A percentile compares a stretch with the other conserved stretches of the same genome.
Conservation (phyloP, 1,140 invertebrate genomes). For the Lerema accius region DNA sequence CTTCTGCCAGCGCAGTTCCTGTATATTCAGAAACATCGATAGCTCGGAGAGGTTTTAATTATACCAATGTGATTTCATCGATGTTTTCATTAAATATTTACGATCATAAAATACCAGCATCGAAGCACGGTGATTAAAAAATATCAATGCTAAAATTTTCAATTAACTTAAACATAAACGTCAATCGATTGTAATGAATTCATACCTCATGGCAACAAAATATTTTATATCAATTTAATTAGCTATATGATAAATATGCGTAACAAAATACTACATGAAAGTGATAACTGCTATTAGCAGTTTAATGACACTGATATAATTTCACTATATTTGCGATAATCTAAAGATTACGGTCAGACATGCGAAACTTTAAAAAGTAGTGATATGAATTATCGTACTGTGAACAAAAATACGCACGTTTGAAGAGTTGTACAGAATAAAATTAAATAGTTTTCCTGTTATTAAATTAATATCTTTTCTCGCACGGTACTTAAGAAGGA, state of each 20-base stretch:
- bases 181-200: not conserved
- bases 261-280: too few relatives aligned
- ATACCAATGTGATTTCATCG: constrained; percentile 3
- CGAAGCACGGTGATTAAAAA: not conserved
- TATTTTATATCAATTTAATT: not conserved
- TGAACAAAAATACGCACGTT: too few relatives aligned
- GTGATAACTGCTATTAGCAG: too few relatives aligned
- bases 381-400: too few relatives aligned
- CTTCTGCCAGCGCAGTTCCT: constrained; percentile 11
- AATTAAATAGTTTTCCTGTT: too few relatives aligned
- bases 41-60: constrained; percentile 1
- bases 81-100: not conserved
- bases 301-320: too few relatives aligned
- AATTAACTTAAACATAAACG: not conserved
- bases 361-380: too few relatives aligned
- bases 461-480: too few relatives aligned
- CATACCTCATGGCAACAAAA: not conserved
- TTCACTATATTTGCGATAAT: too few relatives aligned
- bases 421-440: too few relatives aligned
- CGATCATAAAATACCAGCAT: not conserved
- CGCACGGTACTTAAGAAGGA: too few relatives aligned
- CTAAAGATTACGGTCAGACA: too few relatives aligned
- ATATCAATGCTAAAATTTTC: not conserved
- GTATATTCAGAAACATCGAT: constrained; percentile 11
- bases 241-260: not conserved